Base-by-base conservation (phyloP, 1,140 invertebrate genomes). In the Mya arenaria region DNA sequence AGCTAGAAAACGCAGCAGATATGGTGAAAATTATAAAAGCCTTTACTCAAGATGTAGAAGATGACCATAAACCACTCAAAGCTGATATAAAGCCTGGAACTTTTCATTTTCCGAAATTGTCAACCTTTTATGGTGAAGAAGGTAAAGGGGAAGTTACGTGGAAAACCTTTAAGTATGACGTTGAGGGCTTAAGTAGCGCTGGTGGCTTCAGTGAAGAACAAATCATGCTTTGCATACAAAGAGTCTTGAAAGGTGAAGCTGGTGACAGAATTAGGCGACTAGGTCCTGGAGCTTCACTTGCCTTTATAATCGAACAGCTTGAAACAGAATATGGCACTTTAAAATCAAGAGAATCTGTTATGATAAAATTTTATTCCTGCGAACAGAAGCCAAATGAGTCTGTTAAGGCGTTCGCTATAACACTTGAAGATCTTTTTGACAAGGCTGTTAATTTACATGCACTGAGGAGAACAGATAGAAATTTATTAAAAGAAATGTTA, bases 81-180 rank as follows among this genome's bases (percentile, higher is more conserved):
- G n/a, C n/a, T n/a, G n/a, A n/a, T n/a, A n/a, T n/a, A n/a, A n/a
- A n/a, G n/a, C n/a, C n/a, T n/a, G n/a, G n/a, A n/a, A n/a, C n/a
- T n/a, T n/a, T n/a, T n/a, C n/a, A n/a, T n/a, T n/a, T n/a, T n/a
- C 71, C 71, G 37, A 73, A 73, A 25, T 55, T 73, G 5, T 73
- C 71, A 10, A 58, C 30, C 2, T 73, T 73, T 73, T 73, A 73
- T 30, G 71, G 71, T 13, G 71, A 73, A 37, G 32, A 58, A 1
- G 71, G 71, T 0, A 73, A 73, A 23, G 71, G 71, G 39, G 71
- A 73, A 25, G 30, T 73, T 1, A 73, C 28, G 10, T 73, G 71
- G 71, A 19, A 15, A 23, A 73, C 71, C 6, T 73, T 73, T 10
- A 73, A 58, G 23, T 73, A 55, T 60, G 71, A 73, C 37, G 71